Conservation (phyloP, 2,888 invertebrate genomes). For the Eupithecia abbreviata region DNA sequence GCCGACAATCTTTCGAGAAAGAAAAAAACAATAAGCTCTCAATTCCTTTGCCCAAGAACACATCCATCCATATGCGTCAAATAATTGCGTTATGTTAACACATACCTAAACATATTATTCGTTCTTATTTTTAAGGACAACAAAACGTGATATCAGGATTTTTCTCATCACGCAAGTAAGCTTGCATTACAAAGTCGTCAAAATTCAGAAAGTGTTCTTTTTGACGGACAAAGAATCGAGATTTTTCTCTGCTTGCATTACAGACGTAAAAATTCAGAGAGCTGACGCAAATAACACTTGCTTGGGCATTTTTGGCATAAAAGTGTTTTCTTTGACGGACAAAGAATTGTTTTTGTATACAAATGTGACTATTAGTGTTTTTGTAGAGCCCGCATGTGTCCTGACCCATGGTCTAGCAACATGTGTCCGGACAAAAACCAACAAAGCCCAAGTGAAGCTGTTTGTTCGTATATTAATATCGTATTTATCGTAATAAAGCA, state of each 20-base stretch:
- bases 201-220: neutral
- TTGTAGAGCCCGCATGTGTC: constrained; percentile 68
- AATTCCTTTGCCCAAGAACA: neutral
- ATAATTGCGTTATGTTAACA: neutral
- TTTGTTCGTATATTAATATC: constrained; percentile 22
- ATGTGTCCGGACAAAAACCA: constrained; percentile 66
- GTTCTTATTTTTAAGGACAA: neutral
- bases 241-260: too few species aligned
- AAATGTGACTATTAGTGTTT: constrained; percentile 9
- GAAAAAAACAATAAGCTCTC: neutral
- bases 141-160: neutral
- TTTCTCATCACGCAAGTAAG: neutral
- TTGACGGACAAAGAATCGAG: too few species aligned
- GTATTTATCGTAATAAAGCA: constrained; percentile 40
- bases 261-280: too few species aligned
- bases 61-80: neutral
- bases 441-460: constrained; percentile 25
- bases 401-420: constrained; percentile 60
- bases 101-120: neutral
- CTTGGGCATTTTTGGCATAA: too few species aligned
- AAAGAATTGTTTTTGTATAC: neutral
- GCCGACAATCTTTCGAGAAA: too few species aligned
- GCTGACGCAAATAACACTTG: neutral
- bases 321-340: too few species aligned
- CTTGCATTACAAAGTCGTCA: neutral